A percentile compares a stretch with the other conserved stretches of the same genome.
These are phyloP conservation scores for Etheostoma nigrum DNA, from an alignment of 2,797 vertebrate genomes.

Conservation along the genomic window DNA sequence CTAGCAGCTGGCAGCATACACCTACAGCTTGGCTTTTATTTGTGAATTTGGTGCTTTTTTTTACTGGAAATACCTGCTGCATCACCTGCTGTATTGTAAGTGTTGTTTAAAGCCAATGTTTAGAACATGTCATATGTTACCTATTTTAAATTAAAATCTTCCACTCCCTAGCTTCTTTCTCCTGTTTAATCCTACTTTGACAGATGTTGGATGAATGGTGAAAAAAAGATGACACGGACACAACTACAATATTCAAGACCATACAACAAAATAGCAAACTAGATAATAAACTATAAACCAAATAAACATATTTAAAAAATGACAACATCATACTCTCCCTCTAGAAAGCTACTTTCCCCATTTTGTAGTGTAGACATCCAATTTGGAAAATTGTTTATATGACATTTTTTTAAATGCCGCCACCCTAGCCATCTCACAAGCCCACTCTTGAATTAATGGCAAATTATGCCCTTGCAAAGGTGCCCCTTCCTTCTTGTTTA, in stretches of 20 bases:
- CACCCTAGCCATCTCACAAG: no score
- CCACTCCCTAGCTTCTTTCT: neutral
- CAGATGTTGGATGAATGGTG: conserved; percentile 3
- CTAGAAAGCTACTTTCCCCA: no score
- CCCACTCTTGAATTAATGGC: no score
- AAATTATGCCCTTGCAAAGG: conserved; percentile 41
- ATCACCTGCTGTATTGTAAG: neutral
- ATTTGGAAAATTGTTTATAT: no score
- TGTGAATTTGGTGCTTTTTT: neutral
- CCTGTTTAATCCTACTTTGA: neutral
- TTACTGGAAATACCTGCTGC: neutral
- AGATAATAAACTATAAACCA: no score
- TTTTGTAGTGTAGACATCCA: no score
- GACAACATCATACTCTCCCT: no score
- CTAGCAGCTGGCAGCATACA: neutral
- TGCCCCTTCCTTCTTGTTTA: conserved; percentile 14
- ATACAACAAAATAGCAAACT: no score
- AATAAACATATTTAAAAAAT: no score
- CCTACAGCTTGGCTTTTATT: neutral
- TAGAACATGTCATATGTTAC: neutral
- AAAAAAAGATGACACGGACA: neutral
- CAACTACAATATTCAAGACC: no score
- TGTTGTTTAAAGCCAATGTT: conserved; percentile 1
- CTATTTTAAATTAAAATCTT: neutral
- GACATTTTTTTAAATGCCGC: no score